Base-by-base conservation (phyloP, 35 echinoderm and acorn worm genomes). In the Chiridota heheva region DNA sequence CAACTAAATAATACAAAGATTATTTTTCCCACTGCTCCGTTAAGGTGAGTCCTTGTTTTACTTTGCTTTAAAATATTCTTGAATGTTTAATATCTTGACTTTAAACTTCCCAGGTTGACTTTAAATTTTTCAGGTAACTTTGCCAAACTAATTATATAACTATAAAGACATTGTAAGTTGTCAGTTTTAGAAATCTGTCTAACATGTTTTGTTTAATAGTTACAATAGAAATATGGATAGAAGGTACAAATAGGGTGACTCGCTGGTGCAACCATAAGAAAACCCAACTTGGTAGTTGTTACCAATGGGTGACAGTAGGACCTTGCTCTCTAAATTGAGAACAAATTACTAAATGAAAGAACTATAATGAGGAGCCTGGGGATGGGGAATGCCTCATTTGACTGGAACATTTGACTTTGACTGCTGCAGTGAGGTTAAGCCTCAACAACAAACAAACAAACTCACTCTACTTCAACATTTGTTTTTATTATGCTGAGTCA, bases 11-110 rank as follows among this genome's bases (percentile, higher is more conserved):
- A 90, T 36, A 62, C 73, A 25, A 90, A 84, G 45, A 4, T 77
- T 28, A 84, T 90, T 31, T 90, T 83, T 40, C 80, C 87, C 15
- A 63, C 87, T 12, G 87, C 87, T 37, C 87, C 87, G 87, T 79
- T 90, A 66, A 49, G 28, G 39, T 33, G 65, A 58, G 61, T 58
- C 26, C 30, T 10, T 68, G 12, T 36, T 38, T 42, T 42, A 15
- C 17, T 30, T 5, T n/a, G n/a, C n/a, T n/a, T n/a, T n/a, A n/a
- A n/a, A n/a, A n/a, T n/a, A n/a, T n/a, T n/a, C n/a, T n/a, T 8
- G 26, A 33, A 69, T 1, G 30, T 48, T 6, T 48, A 2, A 59
- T 48, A 12, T 18, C 8, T 33, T 26, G 51, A 16, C 22, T 10
- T 5, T 27, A 10, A 18, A 30, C 8, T 6, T 49, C 6, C 17